These are phyloP conservation scores for Catocala fraxini DNA, from an alignment of 2,888 invertebrate genomes.

Conservation along the genomic window DNA sequence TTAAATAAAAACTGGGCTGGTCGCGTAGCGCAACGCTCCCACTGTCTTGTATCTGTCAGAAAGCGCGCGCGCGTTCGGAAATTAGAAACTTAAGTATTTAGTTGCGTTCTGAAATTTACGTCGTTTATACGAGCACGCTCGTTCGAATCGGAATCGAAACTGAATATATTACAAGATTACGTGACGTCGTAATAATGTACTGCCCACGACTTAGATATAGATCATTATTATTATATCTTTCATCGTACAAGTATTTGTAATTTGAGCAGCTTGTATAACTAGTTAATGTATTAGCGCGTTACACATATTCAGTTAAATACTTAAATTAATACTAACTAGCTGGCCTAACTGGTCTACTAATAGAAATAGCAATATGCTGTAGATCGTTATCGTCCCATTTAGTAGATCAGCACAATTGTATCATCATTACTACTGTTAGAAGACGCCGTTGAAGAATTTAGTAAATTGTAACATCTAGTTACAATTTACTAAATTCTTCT, in stretches of 20 bases:
- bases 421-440: no score
- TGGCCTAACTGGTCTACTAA: no score
- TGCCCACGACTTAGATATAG: neutral
- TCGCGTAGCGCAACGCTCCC: constrained; percentile 38
- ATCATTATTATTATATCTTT: no score
- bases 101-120: constrained; percentile 43
- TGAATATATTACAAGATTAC: constrained; percentile 13
- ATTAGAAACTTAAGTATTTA: constrained; percentile 23
- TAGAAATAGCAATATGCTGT: no score
- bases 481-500: no score
- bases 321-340: no score
- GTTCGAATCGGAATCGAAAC: constrained; percentile 25
- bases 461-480: no score
- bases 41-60: constrained; percentile 59
- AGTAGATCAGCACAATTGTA: no score
- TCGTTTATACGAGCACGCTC: constrained; percentile 26
- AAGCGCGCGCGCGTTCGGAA: constrained; percentile 63
- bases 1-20: constrained; percentile 35
- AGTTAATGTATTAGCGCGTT: no score
- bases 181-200: neutral
- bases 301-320: no score
- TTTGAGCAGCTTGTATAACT: neutral
- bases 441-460: no score
- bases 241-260: neutral
- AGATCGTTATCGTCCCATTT: no score